These are phyloP conservation scores for Campaea margaritaria DNA, from an alignment of 2,888 invertebrate species.

Conservation along the genomic window DNA sequence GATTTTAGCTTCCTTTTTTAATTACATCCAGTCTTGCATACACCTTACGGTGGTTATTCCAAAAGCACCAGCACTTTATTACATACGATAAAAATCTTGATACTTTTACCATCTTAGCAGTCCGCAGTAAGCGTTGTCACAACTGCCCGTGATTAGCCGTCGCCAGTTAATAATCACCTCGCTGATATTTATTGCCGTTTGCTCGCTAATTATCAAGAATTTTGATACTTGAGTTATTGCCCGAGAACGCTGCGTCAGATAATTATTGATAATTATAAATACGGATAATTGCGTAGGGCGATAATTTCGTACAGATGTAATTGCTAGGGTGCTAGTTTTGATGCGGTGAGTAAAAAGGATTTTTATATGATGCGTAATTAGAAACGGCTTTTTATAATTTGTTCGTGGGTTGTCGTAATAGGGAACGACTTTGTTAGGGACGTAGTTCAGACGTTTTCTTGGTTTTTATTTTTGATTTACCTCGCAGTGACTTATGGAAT, in stretches of 20 bases:
- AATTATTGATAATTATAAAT: slow-evolving; percentile 62
- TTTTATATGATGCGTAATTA: slow-evolving; percentile 25
- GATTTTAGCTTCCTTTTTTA: neutral
- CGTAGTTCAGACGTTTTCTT: neutral
- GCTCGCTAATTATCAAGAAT: slow-evolving; percentile 81
- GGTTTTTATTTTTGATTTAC: neutral
- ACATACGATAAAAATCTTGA: slow-evolving; percentile 21
- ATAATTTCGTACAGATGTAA: slow-evolving; percentile 37
- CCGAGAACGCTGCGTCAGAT: slow-evolving; percentile 47
- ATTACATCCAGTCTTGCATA: neutral
- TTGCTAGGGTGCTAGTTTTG: slow-evolving; percentile 16
- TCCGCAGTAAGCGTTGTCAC: slow-evolving; percentile 59
- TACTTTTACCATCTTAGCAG: slow-evolving; percentile 37
- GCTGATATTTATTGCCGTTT: slow-evolving; percentile 77
- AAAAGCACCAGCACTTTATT: neutral
- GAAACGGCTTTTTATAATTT: slow-evolving; percentile 10
- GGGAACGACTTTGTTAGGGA: neutral
- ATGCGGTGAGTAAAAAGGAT: slow-evolving; percentile 9
- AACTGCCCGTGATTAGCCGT: slow-evolving; percentile 74
- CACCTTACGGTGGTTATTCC: neutral
- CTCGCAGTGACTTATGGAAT: too few species aligned
- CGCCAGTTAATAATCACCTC: slow-evolving; percentile 77
- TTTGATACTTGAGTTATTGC: slow-evolving; percentile 83
- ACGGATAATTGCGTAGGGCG: slow-evolving; percentile 34
- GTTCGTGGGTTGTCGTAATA: slow-evolving; percentile 7